Evolutionary conservation across 2,113 vertebrate species (phyloP).

Genomic region (Glaucidium brasilianum): DNA sequence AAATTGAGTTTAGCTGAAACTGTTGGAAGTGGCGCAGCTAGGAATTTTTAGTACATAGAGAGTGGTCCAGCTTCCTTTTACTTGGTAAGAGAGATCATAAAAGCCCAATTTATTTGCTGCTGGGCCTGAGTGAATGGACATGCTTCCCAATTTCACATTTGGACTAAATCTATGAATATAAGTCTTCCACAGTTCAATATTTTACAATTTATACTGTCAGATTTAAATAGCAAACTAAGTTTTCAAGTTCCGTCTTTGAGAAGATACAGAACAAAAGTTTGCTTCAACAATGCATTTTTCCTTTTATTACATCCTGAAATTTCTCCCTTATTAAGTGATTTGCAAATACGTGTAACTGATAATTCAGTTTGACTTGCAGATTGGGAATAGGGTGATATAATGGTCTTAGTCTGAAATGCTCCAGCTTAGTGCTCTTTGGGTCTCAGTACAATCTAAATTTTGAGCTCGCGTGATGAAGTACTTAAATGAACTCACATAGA

Average conservation of each 20-base stretch:
- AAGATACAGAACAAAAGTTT: background rate
- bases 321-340: background rate
- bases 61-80: background rate
- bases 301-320: background rate
- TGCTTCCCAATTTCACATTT: background rate
- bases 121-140: background rate
- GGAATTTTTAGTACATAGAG: background rate
- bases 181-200: background rate
- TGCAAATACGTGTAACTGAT: background rate
- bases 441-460: background rate
- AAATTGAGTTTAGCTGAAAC: background rate
- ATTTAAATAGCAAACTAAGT: background rate
- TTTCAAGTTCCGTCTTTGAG: background rate
- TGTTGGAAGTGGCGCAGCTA: background rate
- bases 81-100: background rate
- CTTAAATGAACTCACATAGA: background rate
- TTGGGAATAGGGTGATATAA: background rate
- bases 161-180: background rate
- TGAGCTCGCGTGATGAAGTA: background rate
- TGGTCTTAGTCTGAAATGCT: background rate
- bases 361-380: background rate
- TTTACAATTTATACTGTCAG: background rate
- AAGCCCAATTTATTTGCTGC: background rate
- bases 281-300: background rate
- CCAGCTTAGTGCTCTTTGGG: background rate